Percentiles rank a stretch among this genome's conserved stretches.
Evolutionary conservation across 2,797 vertebrate genomes (phyloP).

Genomic region (Monodelphis domestica): DNA sequence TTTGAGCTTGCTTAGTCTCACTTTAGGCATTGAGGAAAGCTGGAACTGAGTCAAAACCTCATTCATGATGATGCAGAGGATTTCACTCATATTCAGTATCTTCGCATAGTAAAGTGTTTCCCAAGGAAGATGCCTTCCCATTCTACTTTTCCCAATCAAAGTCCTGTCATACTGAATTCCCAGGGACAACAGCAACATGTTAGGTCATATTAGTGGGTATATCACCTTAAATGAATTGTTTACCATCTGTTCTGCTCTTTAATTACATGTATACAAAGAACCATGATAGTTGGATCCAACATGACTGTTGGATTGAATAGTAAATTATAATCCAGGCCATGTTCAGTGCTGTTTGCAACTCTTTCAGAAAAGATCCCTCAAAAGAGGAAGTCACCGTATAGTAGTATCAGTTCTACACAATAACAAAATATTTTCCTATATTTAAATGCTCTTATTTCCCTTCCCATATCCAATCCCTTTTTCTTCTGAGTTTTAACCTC

Average conservation of each 20-base stretch:
- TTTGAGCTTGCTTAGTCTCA: slow-evolving; percentile 45
- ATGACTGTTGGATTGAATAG: no score
- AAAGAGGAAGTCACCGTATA: background rate
- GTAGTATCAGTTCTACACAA: slow-evolving; percentile 1
- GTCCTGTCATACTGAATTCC: slow-evolving; percentile 63
- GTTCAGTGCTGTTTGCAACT: slow-evolving; percentile 17
- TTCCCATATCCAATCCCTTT: background rate
- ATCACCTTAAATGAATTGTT: slow-evolving; percentile 45
- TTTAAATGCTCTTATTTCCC: background rate
- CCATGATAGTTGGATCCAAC: no score
- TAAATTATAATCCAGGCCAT: slow-evolving; percentile 45
- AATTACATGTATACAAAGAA: slow-evolving; percentile 68
- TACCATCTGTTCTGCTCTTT: slow-evolving; percentile 59
- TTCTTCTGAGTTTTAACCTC: background rate
- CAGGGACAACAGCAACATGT: slow-evolving; percentile 1
- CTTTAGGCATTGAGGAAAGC: slow-evolving; percentile 69
- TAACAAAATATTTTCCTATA: background rate
- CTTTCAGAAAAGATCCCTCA: slow-evolving; percentile 2
- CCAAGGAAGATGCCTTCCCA: slow-evolving; percentile 58
- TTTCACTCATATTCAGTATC: slow-evolving; percentile 68
- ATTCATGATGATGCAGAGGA: slow-evolving; percentile 61
- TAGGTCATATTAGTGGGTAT: slow-evolving; percentile 45
- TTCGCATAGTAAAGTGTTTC: slow-evolving; percentile 70
- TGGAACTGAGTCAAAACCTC: slow-evolving; percentile 67
- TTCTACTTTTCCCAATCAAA: slow-evolving; percentile 68